phyloP scores from a whole-genome alignment of 2,797 vertebrate genomes.

The Aselliscus stoliczkanus region DNA sequence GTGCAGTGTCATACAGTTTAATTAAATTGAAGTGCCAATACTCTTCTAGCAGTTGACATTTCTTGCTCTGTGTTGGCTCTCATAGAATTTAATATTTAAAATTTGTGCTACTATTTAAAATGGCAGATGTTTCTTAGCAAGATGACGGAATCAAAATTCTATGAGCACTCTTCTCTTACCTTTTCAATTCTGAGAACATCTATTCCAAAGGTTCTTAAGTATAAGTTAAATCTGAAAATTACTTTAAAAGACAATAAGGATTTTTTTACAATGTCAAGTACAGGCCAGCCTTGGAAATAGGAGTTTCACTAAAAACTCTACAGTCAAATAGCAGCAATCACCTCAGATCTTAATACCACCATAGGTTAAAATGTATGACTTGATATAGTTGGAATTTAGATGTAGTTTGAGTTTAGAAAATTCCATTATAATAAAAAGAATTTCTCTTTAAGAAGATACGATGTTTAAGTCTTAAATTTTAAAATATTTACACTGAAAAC shows the following conservation, averaged over 20 bases:
- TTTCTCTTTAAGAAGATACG: constrained; percentile 4
- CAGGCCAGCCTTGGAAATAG: neutral
- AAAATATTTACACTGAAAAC: neutral
- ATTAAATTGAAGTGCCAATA: neutral
- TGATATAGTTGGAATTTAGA: neutral
- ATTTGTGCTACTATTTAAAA: neutral
- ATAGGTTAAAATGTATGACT: neutral
- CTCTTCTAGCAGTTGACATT: neutral
- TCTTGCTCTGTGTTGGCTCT: neutral
- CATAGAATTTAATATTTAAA: neutral
- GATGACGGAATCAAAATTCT: neutral
- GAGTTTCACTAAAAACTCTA: neutral
- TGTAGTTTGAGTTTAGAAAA: neutral
- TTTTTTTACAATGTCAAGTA: neutral
- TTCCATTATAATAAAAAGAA: neutral
- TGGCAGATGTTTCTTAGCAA: neutral
- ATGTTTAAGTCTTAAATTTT: neutral
- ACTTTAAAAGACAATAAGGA: neutral
- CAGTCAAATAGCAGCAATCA: neutral
- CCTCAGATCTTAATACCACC: neutral
- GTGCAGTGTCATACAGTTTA: neutral
- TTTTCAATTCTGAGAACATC: neutral
- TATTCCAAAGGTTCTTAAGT: neutral
- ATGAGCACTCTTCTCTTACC: neutral
- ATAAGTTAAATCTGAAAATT: neutral